Percentiles rank a stretch among this genome's conserved stretches.
Evolutionary conservation across 2,113 vertebrate species (phyloP).

Genomic region (Hyla sarda): DNA sequence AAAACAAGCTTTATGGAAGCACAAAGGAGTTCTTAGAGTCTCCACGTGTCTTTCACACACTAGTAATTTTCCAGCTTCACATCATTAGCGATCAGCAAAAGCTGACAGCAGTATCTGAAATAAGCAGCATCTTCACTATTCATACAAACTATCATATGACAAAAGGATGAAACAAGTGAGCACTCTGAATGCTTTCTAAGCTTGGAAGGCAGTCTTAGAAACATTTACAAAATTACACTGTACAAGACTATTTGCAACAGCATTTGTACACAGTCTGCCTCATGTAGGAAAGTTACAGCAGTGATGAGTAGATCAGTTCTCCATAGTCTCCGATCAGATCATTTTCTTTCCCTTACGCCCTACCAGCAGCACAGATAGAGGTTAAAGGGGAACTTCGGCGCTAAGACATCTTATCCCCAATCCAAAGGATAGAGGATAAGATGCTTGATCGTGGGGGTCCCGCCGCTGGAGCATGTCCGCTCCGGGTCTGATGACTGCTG

Average conservation of each 20-base stretch:
- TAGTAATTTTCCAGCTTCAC: slow-evolving; percentile 52
- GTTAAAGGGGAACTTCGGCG: too few species aligned
- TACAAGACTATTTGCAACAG: not conserved
- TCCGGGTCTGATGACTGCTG: too few species aligned
- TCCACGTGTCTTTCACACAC: slow-evolving; percentile 52
- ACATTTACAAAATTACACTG: slow-evolving; percentile 36
- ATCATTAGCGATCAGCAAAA: slow-evolving; percentile 49
- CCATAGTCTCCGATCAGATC: not conserved
- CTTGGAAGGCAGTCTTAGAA: slow-evolving; percentile 2
- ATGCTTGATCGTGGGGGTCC: too few species aligned
- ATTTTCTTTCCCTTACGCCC: not conserved
- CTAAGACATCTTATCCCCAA: too few species aligned
- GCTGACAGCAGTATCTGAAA: slow-evolving; percentile 34
- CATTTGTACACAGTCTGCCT: not conserved
- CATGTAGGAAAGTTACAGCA: not conserved
- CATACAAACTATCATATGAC: slow-evolving; percentile 22
- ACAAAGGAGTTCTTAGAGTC: slow-evolving; percentile 48
- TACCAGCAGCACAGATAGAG: too few species aligned
- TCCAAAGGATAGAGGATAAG: too few species aligned
- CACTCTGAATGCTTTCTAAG: not conserved
- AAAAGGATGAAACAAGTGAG: slow-evolving; percentile 9
- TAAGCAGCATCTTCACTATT: slow-evolving; percentile 46
- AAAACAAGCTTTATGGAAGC: slow-evolving; percentile 55
- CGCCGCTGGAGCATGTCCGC: too few species aligned
- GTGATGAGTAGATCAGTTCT: not conserved